These are phyloP conservation scores for Drosophila ironensis DNA, from an alignment of 1,140 invertebrate species.

Conservation along the genomic window DNA sequence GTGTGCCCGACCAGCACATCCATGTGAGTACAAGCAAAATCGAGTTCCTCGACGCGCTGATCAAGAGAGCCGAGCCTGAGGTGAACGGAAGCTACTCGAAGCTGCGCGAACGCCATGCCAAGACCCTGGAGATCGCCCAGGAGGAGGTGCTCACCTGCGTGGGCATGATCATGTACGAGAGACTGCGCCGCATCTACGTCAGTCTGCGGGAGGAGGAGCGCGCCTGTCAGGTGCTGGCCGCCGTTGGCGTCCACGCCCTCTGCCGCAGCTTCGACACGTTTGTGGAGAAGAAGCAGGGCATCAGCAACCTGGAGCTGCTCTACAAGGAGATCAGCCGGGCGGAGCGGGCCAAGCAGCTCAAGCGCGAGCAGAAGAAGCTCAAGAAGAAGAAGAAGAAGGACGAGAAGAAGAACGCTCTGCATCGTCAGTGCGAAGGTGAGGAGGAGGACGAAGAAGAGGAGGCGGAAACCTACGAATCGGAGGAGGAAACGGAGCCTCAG, in stretches of 20 bases:
- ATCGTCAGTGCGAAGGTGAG: conserved; percentile 51
- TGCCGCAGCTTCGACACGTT: conserved; percentile 94
- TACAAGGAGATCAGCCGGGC: conserved; percentile 92
- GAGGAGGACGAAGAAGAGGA: not conserved
- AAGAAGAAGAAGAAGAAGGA: conserved; percentile 93
- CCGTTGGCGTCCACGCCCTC: conserved; percentile 92
- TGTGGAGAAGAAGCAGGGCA: conserved; percentile 93
- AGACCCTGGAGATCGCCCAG: conserved; percentile 96
- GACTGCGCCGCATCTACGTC: conserved; percentile 92
- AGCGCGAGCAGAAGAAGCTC: conserved; percentile 93
- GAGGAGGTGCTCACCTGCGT: conserved; percentile 97
- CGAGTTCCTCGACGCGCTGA: conserved; percentile 93
- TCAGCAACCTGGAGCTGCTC: conserved; percentile 91
- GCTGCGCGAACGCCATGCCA: conserved; percentile 94
- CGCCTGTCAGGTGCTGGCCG: conserved; percentile 94
- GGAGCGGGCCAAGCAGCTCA: conserved; percentile 91
- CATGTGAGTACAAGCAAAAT: conserved; percentile 91
- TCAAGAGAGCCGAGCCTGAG: conserved; percentile 94
- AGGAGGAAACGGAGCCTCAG: conserved; percentile 16
- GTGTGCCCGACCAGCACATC: conserved; percentile 92
- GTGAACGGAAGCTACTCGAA: conserved; percentile 87
- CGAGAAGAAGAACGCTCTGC: conserved; percentile 83
- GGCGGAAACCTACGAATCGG: conserved; percentile 45
- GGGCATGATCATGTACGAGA: conserved; percentile 94
- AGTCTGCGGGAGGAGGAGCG: conserved; percentile 94